phyloP scores from a whole-genome alignment of 2,113 vertebrate species.

The Chaetodon trifascialis region DNA sequence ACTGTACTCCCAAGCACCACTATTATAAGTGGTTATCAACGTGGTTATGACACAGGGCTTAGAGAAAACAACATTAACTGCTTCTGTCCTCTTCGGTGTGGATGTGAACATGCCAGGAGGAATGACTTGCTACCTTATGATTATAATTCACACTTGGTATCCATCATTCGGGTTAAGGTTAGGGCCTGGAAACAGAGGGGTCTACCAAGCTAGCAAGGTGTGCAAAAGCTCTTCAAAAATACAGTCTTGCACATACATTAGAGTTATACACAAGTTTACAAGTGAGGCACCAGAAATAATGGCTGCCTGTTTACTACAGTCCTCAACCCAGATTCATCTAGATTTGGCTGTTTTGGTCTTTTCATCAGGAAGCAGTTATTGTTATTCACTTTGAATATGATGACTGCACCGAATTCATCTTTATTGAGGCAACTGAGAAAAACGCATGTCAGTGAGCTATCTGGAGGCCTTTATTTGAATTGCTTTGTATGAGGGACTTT shows the following conservation, averaged over 20 bases:
- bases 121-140: not conserved
- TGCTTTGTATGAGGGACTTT: not conserved
- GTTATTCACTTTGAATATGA: not conserved
- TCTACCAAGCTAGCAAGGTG: too few species aligned
- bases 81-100: not conserved
- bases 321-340: not conserved
- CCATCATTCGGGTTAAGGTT: too few species aligned
- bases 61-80: too few species aligned
- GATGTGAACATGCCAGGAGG: not conserved
- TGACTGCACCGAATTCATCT: not conserved
- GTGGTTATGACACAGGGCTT: not conserved
- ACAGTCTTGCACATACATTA: too few species aligned
- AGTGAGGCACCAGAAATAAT: too few species aligned
- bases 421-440: not conserved
- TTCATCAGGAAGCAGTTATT: not conserved
- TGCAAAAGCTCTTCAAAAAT: too few species aligned
- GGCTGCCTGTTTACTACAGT: too few species aligned
- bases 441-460: too few species aligned
- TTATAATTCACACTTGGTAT: too few species aligned
- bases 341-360: not conserved
- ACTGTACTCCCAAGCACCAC: not conserved
- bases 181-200: too few species aligned
- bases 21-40: not conserved
- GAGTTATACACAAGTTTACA: too few species aligned
- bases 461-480: not conserved